These are phyloP conservation scores for Graptemys geographica DNA, from an alignment of 2,797 vertebrate genomes.

Conservation along the genomic window DNA sequence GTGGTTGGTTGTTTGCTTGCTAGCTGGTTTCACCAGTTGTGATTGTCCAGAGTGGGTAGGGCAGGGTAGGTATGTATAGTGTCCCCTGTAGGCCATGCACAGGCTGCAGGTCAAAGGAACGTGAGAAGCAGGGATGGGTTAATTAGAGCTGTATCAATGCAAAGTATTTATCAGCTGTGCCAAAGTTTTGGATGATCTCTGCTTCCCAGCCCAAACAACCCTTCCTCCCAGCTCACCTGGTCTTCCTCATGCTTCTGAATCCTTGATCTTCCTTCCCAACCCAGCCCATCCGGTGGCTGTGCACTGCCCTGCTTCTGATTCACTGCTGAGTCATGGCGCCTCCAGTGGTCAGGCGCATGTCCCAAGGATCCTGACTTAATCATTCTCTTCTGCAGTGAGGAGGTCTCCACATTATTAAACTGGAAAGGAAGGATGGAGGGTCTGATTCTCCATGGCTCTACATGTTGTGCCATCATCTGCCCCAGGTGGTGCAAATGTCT, in stretches of 20 bases:
- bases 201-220: neutral
- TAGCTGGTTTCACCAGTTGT: neutral
- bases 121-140: neutral
- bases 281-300: neutral
- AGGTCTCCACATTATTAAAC: neutral
- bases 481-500: neutral
- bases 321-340: conserved; percentile 15
- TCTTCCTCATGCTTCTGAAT: neutral
- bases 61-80: neutral
- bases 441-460: conserved; percentile 40
- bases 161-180: neutral
- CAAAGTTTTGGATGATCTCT: neutral
- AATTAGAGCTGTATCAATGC: neutral
- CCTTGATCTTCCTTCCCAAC: neutral
- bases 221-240: neutral
- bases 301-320: conserved; percentile 23
- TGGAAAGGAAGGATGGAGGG: conserved; percentile 17
- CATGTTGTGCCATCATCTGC: neutral
- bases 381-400: conserved; percentile 22
- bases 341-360: neutral
- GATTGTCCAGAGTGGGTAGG: neutral
- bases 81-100: accelerated
- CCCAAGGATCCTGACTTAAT: neutral
- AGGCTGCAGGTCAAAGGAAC: neutral
- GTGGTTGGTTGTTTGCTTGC: neutral